These are phyloP conservation scores for Oncorhynchus nerka DNA, from an alignment of 2,113 vertebrate species.

Conservation along the genomic window DNA sequence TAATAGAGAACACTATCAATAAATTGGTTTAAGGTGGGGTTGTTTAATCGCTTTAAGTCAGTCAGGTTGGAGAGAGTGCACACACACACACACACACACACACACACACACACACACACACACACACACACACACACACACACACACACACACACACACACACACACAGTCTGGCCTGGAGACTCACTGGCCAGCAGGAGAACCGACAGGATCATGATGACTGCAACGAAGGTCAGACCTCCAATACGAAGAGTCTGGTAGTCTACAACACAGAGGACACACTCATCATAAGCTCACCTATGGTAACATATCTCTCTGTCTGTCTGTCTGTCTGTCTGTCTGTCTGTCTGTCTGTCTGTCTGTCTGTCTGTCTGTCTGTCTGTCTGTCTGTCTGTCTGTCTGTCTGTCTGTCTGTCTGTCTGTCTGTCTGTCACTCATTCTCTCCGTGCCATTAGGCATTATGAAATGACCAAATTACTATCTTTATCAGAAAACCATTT, in stretches of 20 bases:
- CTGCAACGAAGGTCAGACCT: slow-evolving; percentile 67
- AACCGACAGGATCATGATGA: slow-evolving; percentile 68
- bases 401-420: no score
- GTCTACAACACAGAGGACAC: slow-evolving; percentile 58
- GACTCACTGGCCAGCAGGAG: slow-evolving; percentile 69
- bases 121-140: slow-evolving; percentile 2
- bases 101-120: not conserved
- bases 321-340: not conserved
- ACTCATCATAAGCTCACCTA: slow-evolving; percentile 12
- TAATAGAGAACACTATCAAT: no score
- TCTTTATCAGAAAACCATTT: not conserved
- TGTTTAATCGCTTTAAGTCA: no score
- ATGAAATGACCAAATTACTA: not conserved
- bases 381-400: no score
- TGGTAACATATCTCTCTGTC: not conserved
- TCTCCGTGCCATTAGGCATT: not conserved
- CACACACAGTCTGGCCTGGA: not conserved
- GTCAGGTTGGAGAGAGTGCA: not conserved
- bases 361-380: no score
- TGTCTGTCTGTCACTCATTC: not conserved
- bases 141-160: not conserved
- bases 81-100: not conserved
- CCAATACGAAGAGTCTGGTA: slow-evolving; percentile 69
- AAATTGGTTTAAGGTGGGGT: no score
- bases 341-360: not conserved